Base-by-base conservation (phyloP, 2,888 invertebrate species). In the Tanytarsus gracilentus region DNA sequence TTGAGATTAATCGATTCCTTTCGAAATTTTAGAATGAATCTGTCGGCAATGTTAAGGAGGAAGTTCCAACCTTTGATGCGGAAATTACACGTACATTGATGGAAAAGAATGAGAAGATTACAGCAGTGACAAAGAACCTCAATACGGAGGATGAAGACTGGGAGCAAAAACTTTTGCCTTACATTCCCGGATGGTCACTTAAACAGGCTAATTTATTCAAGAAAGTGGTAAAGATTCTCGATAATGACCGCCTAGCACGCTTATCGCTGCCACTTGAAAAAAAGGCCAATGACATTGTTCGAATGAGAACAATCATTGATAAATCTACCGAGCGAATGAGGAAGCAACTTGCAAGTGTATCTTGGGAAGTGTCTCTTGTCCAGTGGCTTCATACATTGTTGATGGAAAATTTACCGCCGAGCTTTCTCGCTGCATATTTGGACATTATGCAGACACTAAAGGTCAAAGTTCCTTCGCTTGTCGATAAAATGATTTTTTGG, bases 301-400 rank as follows among this genome's bases (percentile, higher is more conserved):
- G 82, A 65, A 76, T 87, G 59, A 75, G 87, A 36, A 78, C 81
- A 2, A 76, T 81, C n/a, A 77, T 87, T 1, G 87, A 88, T 66
- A 85, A 82, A 65, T 82, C 87, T 1, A 80, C 83, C 0, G 76
- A 80, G 63, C 75, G 82, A 61, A 75, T 88, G 64, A 76, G 88
- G 30, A 80, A 82, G 64, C 75, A 83, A n/a, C 73, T 89, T 63
- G 82, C 85, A 0, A 78, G 80, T 3, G 77, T 85, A 8, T 76
- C 78, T n/a, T 90, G 88, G 88, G 86, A 89, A 65, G 70, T 78
- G 23, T 80, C 82, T 64, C 72, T 85, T 23, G 79, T 82, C 0
- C 86, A 88, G 65, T 91, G 91, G 91, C 70, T 91, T 29, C 89
- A 91, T 70, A 75, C 78, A 40, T 70, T 85, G 8, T 70, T 90